A percentile compares a stretch with the other conserved stretches of the same genome.
These are phyloP conservation scores for Caranx ignobilis DNA, from an alignment of 2,113 vertebrate species.

Conservation along the genomic window DNA sequence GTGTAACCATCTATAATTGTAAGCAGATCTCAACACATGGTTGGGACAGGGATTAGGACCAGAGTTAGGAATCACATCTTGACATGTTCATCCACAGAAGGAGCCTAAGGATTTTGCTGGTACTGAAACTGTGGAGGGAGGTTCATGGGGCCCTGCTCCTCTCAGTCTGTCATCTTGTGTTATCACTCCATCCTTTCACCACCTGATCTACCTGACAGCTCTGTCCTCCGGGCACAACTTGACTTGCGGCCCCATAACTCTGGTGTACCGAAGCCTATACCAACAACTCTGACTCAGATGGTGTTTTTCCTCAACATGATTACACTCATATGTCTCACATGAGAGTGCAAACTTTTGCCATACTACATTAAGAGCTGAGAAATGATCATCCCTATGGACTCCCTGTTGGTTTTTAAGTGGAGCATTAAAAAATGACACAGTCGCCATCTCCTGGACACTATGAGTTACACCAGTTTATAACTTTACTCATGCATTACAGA, in stretches of 20 bases:
- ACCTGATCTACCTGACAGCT: slow-evolving; percentile 83
- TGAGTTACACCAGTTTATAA: neutral
- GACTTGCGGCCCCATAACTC: slow-evolving; percentile 31
- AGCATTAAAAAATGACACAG: neutral
- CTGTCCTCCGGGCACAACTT: slow-evolving; percentile 57
- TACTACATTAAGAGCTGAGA: slow-evolving; percentile 4
- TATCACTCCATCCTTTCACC: slow-evolving; percentile 64
- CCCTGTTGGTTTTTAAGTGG: neutral
- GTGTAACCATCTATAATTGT: neutral
- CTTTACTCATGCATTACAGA: too few species aligned
- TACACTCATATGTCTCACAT: neutral
- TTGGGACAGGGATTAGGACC: neutral
- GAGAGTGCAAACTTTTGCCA: neutral
- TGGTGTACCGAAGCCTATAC: slow-evolving; percentile 42
- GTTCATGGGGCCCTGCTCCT: neutral
- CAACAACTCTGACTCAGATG: slow-evolving; percentile 1
- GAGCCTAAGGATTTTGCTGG: neutral
- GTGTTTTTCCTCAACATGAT: neutral
- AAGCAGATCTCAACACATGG: neutral
- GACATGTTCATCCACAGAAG: neutral
- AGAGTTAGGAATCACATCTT: neutral
- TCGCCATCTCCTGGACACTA: slow-evolving; percentile 59
- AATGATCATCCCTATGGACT: neutral
- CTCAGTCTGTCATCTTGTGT: slow-evolving; percentile 78
- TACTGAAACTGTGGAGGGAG: slow-evolving; percentile 9